phyloP scores from a whole-genome alignment of 2,888 invertebrate species.

The Liopterus haemorrhoidalis region DNA sequence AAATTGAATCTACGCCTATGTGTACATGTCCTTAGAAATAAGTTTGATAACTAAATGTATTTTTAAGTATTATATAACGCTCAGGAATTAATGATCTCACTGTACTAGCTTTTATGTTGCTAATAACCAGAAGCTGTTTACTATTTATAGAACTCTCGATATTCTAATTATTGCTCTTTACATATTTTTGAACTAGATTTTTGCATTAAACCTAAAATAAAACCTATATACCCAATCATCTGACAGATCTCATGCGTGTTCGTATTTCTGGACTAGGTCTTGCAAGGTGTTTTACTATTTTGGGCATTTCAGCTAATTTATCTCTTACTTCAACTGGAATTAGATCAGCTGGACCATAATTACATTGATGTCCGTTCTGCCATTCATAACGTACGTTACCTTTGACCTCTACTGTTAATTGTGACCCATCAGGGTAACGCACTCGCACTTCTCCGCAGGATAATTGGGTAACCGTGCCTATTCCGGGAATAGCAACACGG shows the following conservation, averaged over 20 bases:
- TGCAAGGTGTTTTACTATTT: slow-evolving; percentile 44
- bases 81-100: no score
- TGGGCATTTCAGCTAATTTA: slow-evolving; percentile 47
- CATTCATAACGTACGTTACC: slow-evolving; percentile 41
- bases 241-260: slow-evolving; percentile 8
- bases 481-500: slow-evolving; percentile 40
- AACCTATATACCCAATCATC: no score
- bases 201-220: no score
- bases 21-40: no score
- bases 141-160: no score
- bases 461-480: slow-evolving; percentile 42
- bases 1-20: no score
- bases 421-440: slow-evolving; percentile 41
- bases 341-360: slow-evolving; percentile 40
- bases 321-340: slow-evolving; percentile 44
- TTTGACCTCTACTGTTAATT: slow-evolving; percentile 42
- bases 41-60: no score
- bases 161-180: no score
- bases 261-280: slow-evolving; percentile 11
- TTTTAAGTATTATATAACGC: no score
- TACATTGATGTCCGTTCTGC: slow-evolving; percentile 39
- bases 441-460: slow-evolving; percentile 42
- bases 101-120: no score
- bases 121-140: no score
- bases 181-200: no score